Base-by-base conservation (phyloP, 2,113 vertebrate genomes). In the Anguilla japonica region DNA sequence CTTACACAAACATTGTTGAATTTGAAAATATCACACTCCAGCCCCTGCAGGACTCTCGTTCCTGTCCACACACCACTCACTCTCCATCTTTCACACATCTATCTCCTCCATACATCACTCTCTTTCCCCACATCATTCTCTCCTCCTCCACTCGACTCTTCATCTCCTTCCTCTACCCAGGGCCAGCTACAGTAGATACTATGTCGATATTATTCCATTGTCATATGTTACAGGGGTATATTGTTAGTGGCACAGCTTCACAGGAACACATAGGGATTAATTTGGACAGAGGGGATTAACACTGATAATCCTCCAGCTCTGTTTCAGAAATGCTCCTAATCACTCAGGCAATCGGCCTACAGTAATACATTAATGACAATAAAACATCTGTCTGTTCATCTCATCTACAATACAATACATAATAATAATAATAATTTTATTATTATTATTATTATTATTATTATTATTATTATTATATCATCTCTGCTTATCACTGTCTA, bases 341-440 rank as follows among this genome's bases (percentile, higher is more conserved):
- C 94, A 95, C 91, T 88, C 85, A 80, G 89, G 92, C 92, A 94
- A 94, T 95, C 95, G 94, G 90, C 93, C 92, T 88, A 90, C 90
- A 93, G 90, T 89, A 90, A 92, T 92, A 46, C 84, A 86, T 53
- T 89, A 90, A 89, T 88, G 87, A 67, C 85, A 83, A 89, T 85
- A 84, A 87, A 84, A 95, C 95, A 96, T 96, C 95, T 96, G 95
- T 91, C 95, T 94, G 91, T 93, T 94, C 91, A 95, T 94, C 94
- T 95, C 88, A 92, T 90, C 92, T 89, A 91, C 94, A 95, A 96
- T 95, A 92, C 95, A 86, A 67, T 84, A 83, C 34, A 89, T 85
- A 84, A 87, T 93, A 95, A 94, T 93, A 67, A 22, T 5, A n/a
- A 75, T 75, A 34, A 75, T 75, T 0, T 34, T 34, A 34, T 34